phyloP scores from a whole-genome alignment of 2,113 vertebrate genomes.

The Uria aalge region DNA sequence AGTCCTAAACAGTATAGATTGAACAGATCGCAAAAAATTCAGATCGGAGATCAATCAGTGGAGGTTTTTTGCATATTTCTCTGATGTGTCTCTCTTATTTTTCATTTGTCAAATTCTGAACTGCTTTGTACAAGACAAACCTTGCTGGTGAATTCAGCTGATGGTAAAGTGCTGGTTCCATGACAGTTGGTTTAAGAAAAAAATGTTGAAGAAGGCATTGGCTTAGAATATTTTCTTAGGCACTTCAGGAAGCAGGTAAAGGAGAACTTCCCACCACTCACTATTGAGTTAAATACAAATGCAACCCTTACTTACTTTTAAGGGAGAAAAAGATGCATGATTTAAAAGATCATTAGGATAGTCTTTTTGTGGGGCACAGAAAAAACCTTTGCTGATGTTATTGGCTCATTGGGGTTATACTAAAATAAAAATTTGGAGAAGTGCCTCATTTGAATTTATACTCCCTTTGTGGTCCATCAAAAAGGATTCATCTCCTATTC shows the following conservation, averaged over 20 bases:
- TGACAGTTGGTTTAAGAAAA: background rate
- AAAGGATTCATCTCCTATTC: constrained; percentile 69
- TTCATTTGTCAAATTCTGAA: background rate
- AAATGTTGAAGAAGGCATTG: background rate
- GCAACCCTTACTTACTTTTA: background rate
- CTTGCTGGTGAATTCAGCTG: background rate
- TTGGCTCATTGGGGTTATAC: constrained; percentile 20
- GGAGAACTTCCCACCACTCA: background rate
- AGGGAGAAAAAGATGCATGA: background rate
- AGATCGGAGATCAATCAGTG: background rate
- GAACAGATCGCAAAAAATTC: background rate
- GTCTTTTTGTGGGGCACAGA: constrained; percentile 9
- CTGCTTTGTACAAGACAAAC: background rate
- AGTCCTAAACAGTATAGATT: background rate
- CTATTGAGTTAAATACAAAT: background rate
- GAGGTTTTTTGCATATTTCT: background rate
- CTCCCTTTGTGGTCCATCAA: constrained; percentile 72
- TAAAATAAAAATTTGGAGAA: constrained; percentile 63
- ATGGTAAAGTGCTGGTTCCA: background rate
- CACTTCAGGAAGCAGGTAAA: background rate
- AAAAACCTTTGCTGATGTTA: constrained; percentile 46
- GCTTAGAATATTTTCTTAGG: background rate
- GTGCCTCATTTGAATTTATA: constrained; percentile 70
- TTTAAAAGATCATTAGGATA: constrained; percentile 22
- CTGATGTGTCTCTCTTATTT: background rate